These are phyloP conservation scores for Eurois occulta DNA, from an alignment of 2,888 invertebrate species.

Conservation along the genomic window DNA sequence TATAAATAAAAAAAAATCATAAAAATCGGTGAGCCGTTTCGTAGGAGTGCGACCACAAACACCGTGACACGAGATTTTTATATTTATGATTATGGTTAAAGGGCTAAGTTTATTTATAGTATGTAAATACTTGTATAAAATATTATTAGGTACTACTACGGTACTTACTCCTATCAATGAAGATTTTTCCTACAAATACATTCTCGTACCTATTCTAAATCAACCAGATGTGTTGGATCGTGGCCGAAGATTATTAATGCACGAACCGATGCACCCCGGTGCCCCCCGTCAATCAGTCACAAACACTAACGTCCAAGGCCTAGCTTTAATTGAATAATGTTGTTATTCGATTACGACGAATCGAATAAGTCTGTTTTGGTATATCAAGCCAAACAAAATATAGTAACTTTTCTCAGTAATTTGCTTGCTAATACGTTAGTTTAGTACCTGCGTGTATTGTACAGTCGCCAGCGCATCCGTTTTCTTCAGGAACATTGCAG, in stretches of 20 bases:
- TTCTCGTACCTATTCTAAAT: not conserved
- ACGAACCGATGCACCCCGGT: conserved; percentile 30
- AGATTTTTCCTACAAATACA: not conserved
- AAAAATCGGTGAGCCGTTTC: too few species aligned
- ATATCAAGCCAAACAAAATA: conserved; percentile 13
- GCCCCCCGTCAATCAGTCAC: conserved; percentile 35
- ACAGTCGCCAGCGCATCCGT: too few species aligned
- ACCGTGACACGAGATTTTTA: too few species aligned
- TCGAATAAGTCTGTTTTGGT: conserved; percentile 2
- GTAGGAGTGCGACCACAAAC: too few species aligned
- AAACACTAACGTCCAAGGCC: conserved; percentile 23
- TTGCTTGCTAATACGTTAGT: not conserved
- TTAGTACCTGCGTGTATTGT: too few species aligned
- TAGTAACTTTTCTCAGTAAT: not conserved
- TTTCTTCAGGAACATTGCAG: not conserved
- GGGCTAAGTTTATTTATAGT: too few species aligned
- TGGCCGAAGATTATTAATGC: conserved; percentile 26
- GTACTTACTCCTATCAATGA: not conserved
- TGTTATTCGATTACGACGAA: conserved; percentile 22
- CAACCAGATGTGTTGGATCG: conserved; percentile 2
- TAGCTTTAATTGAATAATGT: conserved; percentile 26
- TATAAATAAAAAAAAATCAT: too few species aligned
- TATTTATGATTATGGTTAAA: too few species aligned
- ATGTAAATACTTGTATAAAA: too few species aligned
- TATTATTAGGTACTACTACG: too few species aligned